Base-by-base conservation (phyloP, 1,140 invertebrate species). In the Diachasmimorpha longicaudata region DNA sequence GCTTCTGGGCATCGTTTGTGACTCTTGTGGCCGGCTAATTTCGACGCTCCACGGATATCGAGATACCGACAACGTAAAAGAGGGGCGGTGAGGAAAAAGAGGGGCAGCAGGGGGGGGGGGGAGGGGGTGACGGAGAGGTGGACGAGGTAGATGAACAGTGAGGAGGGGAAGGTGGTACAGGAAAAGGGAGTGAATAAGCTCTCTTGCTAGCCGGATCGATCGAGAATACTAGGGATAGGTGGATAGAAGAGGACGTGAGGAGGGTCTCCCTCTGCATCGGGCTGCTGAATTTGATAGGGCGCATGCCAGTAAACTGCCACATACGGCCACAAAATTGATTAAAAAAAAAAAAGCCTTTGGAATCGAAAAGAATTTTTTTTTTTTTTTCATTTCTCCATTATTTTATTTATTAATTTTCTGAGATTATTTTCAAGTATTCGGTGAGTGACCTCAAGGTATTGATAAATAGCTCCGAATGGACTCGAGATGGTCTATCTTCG, bases 131-230 rank as follows among this genome's bases (percentile, higher is more conserved):
- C n/a, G 55, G 77, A 72, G 68, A 76, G 80, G 75, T 36, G 48
- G 69, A 9, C 10, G 31, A 37, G 48, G 48, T 52, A 52, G 48
- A 52, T 52, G 48, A 19, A 52, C 70, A 73, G 77, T n/a, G 72
- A 70, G 66, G 74, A 25, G 37, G 44, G 0, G 72, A 68, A 74
- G 73, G 67, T 67, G 73, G 72, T 74, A 48, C 71, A 76, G 75
- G 46, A 68, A 66, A 67, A 78, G 76, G 74, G 78, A 74, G 78
- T 75, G 78, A 78, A 77, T 79, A 79, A 76, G 74, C 69, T 76
- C 68, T 63, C 74, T 76, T 76, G 74, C 52, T 44, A 70, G 72
- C 70, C 23, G 75, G 70, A 72, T 67, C 69, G 71, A 75, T 71
- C 72, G 76, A 68, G 75, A 77, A 70, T 69, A 73, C 78, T 73